These are phyloP conservation scores for Hippocampus comes DNA, from an alignment of 2,113 vertebrate species.

Conservation along the genomic window DNA sequence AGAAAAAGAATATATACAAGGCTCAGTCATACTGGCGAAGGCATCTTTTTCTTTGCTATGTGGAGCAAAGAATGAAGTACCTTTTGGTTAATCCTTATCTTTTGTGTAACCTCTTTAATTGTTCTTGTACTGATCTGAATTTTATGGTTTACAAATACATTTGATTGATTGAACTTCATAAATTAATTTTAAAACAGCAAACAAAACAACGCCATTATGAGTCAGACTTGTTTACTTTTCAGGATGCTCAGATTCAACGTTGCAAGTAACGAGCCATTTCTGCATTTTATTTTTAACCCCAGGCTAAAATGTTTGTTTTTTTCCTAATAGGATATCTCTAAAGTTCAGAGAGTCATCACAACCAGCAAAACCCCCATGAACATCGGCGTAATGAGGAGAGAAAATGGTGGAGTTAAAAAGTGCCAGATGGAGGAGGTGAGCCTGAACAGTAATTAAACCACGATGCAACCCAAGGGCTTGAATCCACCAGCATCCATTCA, in stretches of 20 bases:
- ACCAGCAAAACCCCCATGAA: constrained; percentile 67
- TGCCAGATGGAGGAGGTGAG: constrained; percentile 76
- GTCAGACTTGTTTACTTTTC: not conserved
- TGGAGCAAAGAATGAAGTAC: not conserved
- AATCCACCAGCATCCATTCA: constrained; percentile 38
- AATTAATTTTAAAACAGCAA: not conserved
- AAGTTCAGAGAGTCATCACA: constrained; percentile 71
- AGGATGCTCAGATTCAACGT: not conserved
- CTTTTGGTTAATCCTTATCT: not conserved
- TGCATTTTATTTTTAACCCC: constrained; percentile 9
- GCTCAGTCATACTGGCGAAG: not conserved
- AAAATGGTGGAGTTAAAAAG: constrained; percentile 54
- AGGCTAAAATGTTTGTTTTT: constrained; percentile 16
- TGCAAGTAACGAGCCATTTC: constrained; percentile 8
- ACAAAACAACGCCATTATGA: not conserved
- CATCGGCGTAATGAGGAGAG: constrained; percentile 63
- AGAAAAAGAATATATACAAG: not conserved
- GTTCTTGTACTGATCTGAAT: not conserved
- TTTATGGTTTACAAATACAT: constrained; percentile 1
- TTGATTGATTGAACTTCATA: constrained; percentile 7
- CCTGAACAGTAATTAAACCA: constrained; percentile 51
- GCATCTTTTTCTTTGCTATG: too few relatives aligned
- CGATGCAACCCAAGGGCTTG: constrained; percentile 46
- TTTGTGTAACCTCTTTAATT: not conserved
- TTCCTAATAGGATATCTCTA: constrained; percentile 70